These are phyloP conservation scores for Scleropages formosus DNA, from an alignment of 2,797 vertebrate genomes.

Conservation along the genomic window DNA sequence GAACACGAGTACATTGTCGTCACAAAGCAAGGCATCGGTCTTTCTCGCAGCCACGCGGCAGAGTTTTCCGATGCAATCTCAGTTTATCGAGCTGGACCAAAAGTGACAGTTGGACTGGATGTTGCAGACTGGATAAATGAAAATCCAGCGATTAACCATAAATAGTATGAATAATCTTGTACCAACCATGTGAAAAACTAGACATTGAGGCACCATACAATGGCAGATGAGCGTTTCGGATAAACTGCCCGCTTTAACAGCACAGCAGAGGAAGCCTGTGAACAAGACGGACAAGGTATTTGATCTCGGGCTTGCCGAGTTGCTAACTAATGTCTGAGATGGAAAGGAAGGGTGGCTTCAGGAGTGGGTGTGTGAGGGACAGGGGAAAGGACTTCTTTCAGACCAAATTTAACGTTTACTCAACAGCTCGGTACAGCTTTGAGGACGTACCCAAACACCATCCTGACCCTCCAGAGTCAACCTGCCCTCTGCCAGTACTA, in stretches of 20 bases:
- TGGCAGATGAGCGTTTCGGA: too few relatives aligned
- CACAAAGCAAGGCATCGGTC: too few relatives aligned
- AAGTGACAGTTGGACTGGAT: too few relatives aligned
- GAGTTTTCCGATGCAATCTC: too few relatives aligned
- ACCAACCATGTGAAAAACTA: too few relatives aligned
- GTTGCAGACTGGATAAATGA: too few relatives aligned
- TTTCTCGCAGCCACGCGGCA: too few relatives aligned
- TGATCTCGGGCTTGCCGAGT: conserved; percentile 46
- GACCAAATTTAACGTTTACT: conserved; percentile 58
- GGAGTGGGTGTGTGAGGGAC: not conserved
- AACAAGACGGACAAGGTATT: conserved; percentile 28
- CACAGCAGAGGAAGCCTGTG: conserved; percentile 16
- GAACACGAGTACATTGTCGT: too few relatives aligned
- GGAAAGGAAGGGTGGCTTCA: conserved; percentile 44
- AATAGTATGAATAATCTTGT: too few relatives aligned
- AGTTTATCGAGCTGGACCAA: too few relatives aligned
- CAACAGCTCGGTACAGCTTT: conserved; percentile 45
- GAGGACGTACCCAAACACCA: conserved; percentile 49
- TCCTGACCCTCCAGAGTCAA: conserved; percentile 38
- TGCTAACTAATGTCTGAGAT: conserved; percentile 42
- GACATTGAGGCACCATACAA: too few relatives aligned
- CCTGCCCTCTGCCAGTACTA: conserved; percentile 47
- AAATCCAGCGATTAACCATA: too few relatives aligned
- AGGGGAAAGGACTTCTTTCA: conserved; percentile 45
- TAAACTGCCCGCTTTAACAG: not conserved